Percentiles rank a stretch among this genome's conserved stretches.
phyloP scores from a whole-genome alignment of 2,888 invertebrate species.

The Onthophagus sagittarius region DNA sequence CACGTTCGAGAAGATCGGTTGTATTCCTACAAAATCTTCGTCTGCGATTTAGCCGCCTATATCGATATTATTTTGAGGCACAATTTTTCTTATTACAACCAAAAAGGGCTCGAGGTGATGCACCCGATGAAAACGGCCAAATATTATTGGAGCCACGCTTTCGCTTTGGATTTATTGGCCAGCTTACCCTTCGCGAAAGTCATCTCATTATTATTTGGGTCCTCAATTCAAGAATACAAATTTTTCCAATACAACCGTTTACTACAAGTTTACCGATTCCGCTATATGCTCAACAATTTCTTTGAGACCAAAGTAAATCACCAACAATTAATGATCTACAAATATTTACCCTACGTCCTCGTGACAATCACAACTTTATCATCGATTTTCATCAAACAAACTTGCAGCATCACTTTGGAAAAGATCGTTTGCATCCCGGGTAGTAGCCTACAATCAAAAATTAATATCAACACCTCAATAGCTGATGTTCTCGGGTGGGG shows the following conservation, averaged over 20 bases:
- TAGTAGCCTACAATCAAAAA: constrained; percentile 1
- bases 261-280: constrained; percentile 18
- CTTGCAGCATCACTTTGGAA: constrained; percentile 11
- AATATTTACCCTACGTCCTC: constrained; percentile 8
- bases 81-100: constrained; percentile 33
- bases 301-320: background rate
- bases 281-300: constrained; percentile 1
- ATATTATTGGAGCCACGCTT: constrained; percentile 32
- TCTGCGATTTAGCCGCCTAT: constrained; percentile 27
- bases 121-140: constrained; percentile 32
- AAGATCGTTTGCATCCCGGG: background rate
- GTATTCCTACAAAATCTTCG: constrained; percentile 20
- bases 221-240: background rate
- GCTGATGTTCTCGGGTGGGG: background rate
- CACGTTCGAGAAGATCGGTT: background rate
- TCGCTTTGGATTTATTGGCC: constrained; percentile 31
- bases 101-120: constrained; percentile 30
- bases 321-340: constrained; percentile 1
- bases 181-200: constrained; percentile 29
- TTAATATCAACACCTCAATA: background rate
- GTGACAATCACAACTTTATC: constrained; percentile 1
- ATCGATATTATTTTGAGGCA: constrained; percentile 33
- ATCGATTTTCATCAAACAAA: background rate
- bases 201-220: background rate
- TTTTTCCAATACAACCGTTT: constrained; percentile 22